phyloP scores from a whole-genome alignment of 2,797 vertebrate genomes.

The Zenarchopterus dispar region DNA sequence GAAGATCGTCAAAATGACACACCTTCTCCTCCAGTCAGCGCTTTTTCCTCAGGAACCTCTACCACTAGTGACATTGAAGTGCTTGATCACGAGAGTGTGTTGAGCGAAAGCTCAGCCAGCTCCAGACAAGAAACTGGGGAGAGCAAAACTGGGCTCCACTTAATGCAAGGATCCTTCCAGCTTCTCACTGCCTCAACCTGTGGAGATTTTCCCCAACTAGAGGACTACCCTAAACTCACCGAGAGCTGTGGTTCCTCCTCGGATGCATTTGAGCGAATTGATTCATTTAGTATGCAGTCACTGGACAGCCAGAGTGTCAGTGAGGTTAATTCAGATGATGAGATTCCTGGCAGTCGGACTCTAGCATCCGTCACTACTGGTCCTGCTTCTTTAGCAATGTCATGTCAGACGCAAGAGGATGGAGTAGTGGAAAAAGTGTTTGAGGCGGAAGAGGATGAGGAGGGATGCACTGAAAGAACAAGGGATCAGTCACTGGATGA shows the following conservation, averaged over 20 bases:
- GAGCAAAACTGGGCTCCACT: slow-evolving; percentile 89
- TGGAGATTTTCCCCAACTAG: slow-evolving; percentile 88
- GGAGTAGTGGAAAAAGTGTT: slow-evolving; percentile 36
- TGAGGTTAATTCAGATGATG: slow-evolving; percentile 97
- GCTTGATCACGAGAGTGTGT: slow-evolving; percentile 96
- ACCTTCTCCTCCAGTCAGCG: slow-evolving; percentile 94
- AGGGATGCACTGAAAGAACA: slow-evolving; percentile 72
- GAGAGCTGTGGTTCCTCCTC: slow-evolving; percentile 96
- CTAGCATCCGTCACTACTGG: slow-evolving; percentile 84
- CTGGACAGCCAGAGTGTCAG: slow-evolving; percentile 97
- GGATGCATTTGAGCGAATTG: slow-evolving; percentile 97
- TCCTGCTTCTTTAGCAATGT: slow-evolving; percentile 63
- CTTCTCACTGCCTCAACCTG: slow-evolving; percentile 93
- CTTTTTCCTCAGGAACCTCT: slow-evolving; percentile 97
- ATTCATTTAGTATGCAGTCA: slow-evolving; percentile 97
- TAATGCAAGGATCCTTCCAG: slow-evolving; percentile 98
- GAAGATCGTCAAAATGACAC: slow-evolving; percentile 97
- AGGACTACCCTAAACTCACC: slow-evolving; percentile 95
- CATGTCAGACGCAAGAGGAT: slow-evolving; percentile 67
- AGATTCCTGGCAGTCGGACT: slow-evolving; percentile 88
- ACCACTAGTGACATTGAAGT: slow-evolving; percentile 99
- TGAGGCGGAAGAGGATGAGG: slow-evolving; percentile 66
- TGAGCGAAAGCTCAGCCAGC: slow-evolving; percentile 98
- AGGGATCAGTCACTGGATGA: slow-evolving; percentile 87
- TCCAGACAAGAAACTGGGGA: slow-evolving; percentile 93